Evolutionary conservation across 2,113 vertebrate species (phyloP).

Genomic region (Prochilodus magdalenae): DNA sequence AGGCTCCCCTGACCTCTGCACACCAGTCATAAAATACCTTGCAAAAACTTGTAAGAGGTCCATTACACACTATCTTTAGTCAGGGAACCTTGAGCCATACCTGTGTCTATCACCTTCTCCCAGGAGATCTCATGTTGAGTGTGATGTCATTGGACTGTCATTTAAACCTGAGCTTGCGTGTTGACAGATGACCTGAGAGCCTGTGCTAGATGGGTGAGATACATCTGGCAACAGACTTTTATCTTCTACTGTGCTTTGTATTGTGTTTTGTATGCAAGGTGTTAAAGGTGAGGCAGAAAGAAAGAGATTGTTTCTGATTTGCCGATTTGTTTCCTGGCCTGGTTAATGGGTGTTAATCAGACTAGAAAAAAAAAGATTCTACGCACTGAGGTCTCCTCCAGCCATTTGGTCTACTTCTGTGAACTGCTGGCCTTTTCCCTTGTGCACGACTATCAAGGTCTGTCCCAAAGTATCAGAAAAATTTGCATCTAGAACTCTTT

Average conservation of each 20-base stretch:
- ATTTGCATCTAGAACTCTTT: slow-evolving; percentile 29
- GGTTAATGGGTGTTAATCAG: no score
- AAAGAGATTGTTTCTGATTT: background rate
- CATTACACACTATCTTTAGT: no score
- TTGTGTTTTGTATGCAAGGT: background rate
- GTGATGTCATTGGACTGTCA: background rate
- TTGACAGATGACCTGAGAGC: background rate
- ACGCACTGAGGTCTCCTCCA: no score
- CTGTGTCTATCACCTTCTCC: background rate
- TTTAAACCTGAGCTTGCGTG: background rate
- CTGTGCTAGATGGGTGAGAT: background rate
- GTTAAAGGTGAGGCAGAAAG: background rate
- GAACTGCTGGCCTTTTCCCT: slow-evolving; percentile 3
- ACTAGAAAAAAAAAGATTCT: no score
- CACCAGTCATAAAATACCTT: background rate
- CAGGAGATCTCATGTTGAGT: background rate
- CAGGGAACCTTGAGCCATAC: background rate
- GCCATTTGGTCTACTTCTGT: background rate
- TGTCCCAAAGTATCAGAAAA: slow-evolving; percentile 17
- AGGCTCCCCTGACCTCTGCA: background rate
- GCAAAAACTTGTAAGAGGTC: no score
- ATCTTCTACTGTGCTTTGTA: background rate
- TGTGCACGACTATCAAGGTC: slow-evolving; percentile 34
- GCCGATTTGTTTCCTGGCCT: no score
- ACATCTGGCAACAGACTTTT: background rate